These are phyloP conservation scores for Gambelia wislizenii DNA, from an alignment of 2,797 vertebrate species.

Conservation along the genomic window DNA sequence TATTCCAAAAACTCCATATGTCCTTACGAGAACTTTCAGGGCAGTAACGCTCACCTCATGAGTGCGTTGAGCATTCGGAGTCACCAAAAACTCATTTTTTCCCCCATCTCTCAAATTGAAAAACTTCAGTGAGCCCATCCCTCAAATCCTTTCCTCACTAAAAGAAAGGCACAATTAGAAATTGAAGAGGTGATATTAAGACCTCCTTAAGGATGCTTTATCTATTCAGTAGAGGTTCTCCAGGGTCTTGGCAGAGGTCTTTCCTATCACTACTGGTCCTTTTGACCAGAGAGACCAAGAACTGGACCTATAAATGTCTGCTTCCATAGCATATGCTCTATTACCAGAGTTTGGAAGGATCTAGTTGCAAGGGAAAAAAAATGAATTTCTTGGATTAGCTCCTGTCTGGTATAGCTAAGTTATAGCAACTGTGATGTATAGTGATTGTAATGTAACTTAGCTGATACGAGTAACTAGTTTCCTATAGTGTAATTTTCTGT, in stretches of 20 bases:
- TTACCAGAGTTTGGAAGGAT: too few relatives aligned
- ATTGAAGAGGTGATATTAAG: not conserved
- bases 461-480: too few relatives aligned
- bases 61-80: not conserved
- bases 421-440: too few relatives aligned
- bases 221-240: not conserved
- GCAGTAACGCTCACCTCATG: too few relatives aligned
- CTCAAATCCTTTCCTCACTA: not conserved
- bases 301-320: too few relatives aligned
- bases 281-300: not conserved
- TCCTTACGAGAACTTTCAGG: not conserved
- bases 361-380: too few relatives aligned
- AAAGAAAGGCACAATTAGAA: not conserved
- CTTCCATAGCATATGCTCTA: not conserved
- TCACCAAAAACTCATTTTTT: not conserved
- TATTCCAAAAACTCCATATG: not conserved
- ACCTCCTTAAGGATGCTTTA: not conserved
- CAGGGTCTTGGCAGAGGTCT: too few relatives aligned
- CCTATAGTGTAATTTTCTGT: too few relatives aligned
- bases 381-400: too few relatives aligned
- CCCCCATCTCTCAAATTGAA: too few relatives aligned
- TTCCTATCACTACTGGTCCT: not conserved
- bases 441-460: too few relatives aligned
- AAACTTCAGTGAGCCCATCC: not conserved
- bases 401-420: too few relatives aligned